Evolutionary conservation across 1,140 invertebrate genomes (phyloP).

Genomic region (Tribolium madens): DNA sequence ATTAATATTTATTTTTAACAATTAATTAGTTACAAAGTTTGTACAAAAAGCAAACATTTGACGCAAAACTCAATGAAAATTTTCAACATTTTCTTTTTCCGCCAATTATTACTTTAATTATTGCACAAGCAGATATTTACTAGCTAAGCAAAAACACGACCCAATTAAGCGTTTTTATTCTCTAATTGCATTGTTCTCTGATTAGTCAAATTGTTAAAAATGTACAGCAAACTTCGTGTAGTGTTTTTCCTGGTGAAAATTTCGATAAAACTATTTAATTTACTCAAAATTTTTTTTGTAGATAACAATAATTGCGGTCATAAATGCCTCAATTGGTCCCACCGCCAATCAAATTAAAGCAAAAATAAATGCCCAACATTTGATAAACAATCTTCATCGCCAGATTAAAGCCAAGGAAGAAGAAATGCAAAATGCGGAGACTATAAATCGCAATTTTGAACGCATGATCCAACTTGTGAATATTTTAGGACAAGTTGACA

Average conservation of each 20-base stretch:
- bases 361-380: slow-evolving; percentile 15
- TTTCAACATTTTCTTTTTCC: not conserved
- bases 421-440: slow-evolving; percentile 59
- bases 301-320: not conserved
- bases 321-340: not conserved
- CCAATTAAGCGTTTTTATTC: not conserved
- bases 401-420: slow-evolving; percentile 59
- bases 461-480: slow-evolving; percentile 62
- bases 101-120: not conserved
- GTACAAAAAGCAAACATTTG: not conserved
- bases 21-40: no score
- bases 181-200: not conserved
- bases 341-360: not conserved
- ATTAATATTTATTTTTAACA: no score
- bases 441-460: slow-evolving; percentile 61
- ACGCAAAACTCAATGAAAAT: not conserved
- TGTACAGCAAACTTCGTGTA: not conserved
- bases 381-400: slow-evolving; percentile 49
- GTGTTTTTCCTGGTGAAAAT: not conserved
- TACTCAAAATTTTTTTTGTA: not conserved
- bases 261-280: not conserved
- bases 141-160: not conserved
- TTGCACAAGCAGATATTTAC: not conserved
- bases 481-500: slow-evolving; percentile 63
- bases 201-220: not conserved